Base-by-base conservation (phyloP, 2,888 invertebrate genomes). In the Crematogaster levior region DNA sequence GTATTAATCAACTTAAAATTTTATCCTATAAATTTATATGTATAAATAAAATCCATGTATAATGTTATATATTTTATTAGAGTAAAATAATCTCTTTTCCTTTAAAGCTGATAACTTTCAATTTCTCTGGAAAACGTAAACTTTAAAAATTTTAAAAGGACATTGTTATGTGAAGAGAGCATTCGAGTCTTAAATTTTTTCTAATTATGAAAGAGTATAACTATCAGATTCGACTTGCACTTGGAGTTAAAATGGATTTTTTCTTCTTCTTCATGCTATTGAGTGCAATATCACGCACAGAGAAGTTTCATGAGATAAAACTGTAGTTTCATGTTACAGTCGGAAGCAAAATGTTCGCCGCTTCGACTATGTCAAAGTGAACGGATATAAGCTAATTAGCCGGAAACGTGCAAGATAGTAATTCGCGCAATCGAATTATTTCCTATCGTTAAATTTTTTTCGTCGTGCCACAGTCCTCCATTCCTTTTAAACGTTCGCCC, bases 361-460 rank as follows among this genome's bases (percentile, higher is more conserved):
- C 2, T 68, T 70, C 21, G 7, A 34, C 0, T 7, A 27, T 7
- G 34, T 43, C 24, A 70, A 79, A 70, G 4, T 21, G 53, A 56
- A 53, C 51, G 10, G 30, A 68, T 43, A 4, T 68, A 68, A n/a
- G 7, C 21, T 1, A 15, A 51, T 53, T 75, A 40, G 12, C 2
- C 70, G n/a, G 43, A 46, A 79, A 56, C 21, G 6, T 56, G 43
- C 70, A 43, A 34, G 24, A 77, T 18, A 56, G 12, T 79, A 70
- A 21, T 56, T 77, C 30, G 10, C 15, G n/a, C 10, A 56, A 77
- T 21, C 5, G 9, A 70, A 70, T 77, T 77, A 77, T 77, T 77
- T 70, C 43, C 15, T 12, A 21, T 75, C 15, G 15, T 77, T 34
- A 21, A 56, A 77, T 53, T 53, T 68, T 27, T 21, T 10, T 46